These are phyloP conservation scores for Danionella cerebrum DNA, from an alignment of 2,113 vertebrate genomes.

Conservation along the genomic window DNA sequence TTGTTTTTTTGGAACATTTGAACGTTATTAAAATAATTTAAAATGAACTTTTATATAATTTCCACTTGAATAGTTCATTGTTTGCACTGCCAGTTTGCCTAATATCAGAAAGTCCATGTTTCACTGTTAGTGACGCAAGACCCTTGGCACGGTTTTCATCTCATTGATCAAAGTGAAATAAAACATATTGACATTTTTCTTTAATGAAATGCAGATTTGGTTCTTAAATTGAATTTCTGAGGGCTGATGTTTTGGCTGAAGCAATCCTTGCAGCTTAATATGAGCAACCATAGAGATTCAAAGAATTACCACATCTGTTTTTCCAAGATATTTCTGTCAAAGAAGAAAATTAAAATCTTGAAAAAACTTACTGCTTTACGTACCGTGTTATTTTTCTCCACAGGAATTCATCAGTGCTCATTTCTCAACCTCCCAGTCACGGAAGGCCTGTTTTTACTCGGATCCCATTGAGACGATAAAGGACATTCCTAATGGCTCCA, in stretches of 20 bases:
- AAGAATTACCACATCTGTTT: neutral
- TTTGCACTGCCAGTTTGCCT: too few relatives aligned
- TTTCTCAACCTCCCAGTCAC: conserved; percentile 63
- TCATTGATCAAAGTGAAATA: neutral
- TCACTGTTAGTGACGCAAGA: neutral
- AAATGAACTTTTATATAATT: too few relatives aligned
- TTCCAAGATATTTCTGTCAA: neutral
- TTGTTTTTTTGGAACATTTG: too few relatives aligned
- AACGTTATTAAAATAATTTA: too few relatives aligned
- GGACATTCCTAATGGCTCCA: conserved; percentile 72
- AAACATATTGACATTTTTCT: neutral
- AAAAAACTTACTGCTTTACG: neutral
- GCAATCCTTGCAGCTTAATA: neutral
- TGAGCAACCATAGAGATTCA: neutral
- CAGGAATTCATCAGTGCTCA: conserved; percentile 48
- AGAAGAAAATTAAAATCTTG: neutral
- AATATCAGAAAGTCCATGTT: too few relatives aligned
- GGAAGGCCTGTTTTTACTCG: conserved; percentile 65
- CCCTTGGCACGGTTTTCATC: neutral
- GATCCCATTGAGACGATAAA: conserved; percentile 71
- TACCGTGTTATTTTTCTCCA: neutral
- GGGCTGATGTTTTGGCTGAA: neutral
- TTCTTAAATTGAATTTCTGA: neutral
- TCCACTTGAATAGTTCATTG: too few relatives aligned
- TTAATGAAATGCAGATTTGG: too few relatives aligned